Evolutionary conservation across 2,113 vertebrate species (phyloP).

Genomic region (Malurus elegans): DNA sequence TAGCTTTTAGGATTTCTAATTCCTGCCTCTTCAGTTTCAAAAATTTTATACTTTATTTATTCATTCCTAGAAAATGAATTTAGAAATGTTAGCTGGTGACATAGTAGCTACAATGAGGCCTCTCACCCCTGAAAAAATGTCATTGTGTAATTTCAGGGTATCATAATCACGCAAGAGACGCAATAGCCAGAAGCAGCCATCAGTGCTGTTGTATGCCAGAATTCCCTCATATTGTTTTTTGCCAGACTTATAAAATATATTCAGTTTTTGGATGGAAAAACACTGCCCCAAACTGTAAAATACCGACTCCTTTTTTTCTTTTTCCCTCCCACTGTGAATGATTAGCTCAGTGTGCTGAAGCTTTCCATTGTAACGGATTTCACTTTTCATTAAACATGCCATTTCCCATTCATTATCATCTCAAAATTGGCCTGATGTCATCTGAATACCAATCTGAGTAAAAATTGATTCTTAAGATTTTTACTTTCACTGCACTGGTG

Average conservation of each 20-base stretch:
- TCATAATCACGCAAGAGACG: background rate
- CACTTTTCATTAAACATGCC: background rate
- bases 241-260: background rate
- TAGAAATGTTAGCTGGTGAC: background rate
- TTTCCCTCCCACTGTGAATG: rapidly evolving
- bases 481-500: background rate
- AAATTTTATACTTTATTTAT: background rate
- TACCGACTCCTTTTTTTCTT: background rate
- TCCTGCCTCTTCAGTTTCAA: background rate
- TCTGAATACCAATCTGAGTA: background rate
- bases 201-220: background rate
- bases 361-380: background rate
- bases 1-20: background rate
- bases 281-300: background rate
- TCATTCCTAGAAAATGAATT: background rate
- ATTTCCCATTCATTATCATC: background rate
- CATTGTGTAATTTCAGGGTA: background rate
- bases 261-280: background rate
- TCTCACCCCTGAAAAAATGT: background rate
- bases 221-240: background rate
- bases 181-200: background rate
- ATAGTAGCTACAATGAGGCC: background rate
- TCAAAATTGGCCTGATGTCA: background rate
- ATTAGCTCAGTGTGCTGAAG: background rate
- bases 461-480: background rate